A percentile compares a stretch with the other conserved stretches of the same genome.
These are phyloP conservation scores for Horisme vitalbata DNA, from an alignment of 2,888 invertebrate species.

Conservation along the genomic window DNA sequence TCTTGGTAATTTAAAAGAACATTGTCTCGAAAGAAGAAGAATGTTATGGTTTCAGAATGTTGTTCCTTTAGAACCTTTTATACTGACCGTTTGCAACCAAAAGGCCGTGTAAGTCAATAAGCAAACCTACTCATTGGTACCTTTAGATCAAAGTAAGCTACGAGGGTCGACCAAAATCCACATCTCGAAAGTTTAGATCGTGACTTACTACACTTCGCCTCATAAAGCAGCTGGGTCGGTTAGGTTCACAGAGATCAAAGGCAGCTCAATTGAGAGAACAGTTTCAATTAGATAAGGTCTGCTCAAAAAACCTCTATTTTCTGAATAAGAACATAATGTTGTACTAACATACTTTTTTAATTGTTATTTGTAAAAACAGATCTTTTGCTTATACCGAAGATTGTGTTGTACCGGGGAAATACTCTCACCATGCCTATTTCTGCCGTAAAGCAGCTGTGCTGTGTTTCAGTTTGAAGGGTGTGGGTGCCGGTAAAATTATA, in stretches of 20 bases:
- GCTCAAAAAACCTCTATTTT: slow-evolving; percentile 5
- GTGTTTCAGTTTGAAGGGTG: no score
- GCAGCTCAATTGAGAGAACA: slow-evolving; percentile 48
- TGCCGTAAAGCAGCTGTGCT: no score
- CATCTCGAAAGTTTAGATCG: slow-evolving; percentile 27
- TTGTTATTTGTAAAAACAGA: no score
- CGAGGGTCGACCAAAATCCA: slow-evolving; percentile 11
- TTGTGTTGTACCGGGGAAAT: no score
- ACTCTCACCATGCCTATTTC: no score
- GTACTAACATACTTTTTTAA: background rate
- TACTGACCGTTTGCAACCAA: slow-evolving; percentile 12
- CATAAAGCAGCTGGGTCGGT: slow-evolving; percentile 22
- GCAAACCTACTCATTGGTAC: slow-evolving; percentile 8
- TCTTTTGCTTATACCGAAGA: no score
- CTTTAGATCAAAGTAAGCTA: slow-evolving; percentile 20
- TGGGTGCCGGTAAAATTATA: no score
- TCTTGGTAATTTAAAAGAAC: no score
- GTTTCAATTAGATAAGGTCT: slow-evolving; percentile 48
- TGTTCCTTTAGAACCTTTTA: no score
- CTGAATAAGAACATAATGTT: background rate
- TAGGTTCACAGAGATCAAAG: slow-evolving; percentile 39
- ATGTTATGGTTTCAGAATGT: no score
- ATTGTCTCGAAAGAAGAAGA: no score
- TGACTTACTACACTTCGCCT: slow-evolving; percentile 27
- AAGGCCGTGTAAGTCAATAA: slow-evolving; percentile 5